phyloP scores from a whole-genome alignment of 1,140 invertebrate species.

The Drosophila lowei region DNA sequence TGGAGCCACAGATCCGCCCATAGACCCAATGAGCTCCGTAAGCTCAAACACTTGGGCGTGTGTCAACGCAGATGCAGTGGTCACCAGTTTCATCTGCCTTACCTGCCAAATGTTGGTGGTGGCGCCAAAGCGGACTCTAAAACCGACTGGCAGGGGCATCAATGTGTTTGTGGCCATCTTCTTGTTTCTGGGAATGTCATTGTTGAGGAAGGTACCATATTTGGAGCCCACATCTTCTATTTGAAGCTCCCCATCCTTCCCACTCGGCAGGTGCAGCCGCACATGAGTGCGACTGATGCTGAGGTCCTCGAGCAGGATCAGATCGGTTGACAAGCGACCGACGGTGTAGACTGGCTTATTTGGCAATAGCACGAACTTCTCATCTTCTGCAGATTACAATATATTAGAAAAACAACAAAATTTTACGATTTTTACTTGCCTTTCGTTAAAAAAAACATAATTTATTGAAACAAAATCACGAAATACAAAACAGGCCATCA shows the following conservation, averaged over 20 bases:
- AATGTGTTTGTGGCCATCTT: constrained; percentile 32
- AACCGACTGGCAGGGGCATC: constrained; percentile 77
- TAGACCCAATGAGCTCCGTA: constrained; percentile 69
- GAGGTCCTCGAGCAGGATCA: constrained; percentile 84
- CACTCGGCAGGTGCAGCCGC: constrained; percentile 73
- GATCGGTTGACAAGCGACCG: constrained; percentile 71
- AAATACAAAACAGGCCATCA: constrained; percentile 15
- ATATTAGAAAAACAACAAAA: too few relatives aligned
- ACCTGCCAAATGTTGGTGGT: constrained; percentile 84
- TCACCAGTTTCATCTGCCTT: constrained; percentile 74
- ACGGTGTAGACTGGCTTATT: constrained; percentile 56
- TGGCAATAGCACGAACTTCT: constrained; percentile 61
- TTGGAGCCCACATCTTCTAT: constrained; percentile 84
- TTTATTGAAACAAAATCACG: constrained; percentile 31
- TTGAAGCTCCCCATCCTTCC: neutral
- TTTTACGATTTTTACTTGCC: constrained; percentile 21
- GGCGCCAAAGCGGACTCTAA: constrained; percentile 85
- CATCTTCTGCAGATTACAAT: constrained; percentile 22
- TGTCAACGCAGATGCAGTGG: constrained; percentile 84
- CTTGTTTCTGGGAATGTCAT: constrained; percentile 49
- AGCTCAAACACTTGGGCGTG: constrained; percentile 79
- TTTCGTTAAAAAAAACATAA: constrained; percentile 64
- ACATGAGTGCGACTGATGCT: constrained; percentile 85
- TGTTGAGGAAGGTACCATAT: constrained; percentile 85
- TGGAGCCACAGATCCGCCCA: constrained; percentile 74